Conservation (phyloP, 2,888 invertebrate species). For the Caenorhabditis sinica region DNA sequence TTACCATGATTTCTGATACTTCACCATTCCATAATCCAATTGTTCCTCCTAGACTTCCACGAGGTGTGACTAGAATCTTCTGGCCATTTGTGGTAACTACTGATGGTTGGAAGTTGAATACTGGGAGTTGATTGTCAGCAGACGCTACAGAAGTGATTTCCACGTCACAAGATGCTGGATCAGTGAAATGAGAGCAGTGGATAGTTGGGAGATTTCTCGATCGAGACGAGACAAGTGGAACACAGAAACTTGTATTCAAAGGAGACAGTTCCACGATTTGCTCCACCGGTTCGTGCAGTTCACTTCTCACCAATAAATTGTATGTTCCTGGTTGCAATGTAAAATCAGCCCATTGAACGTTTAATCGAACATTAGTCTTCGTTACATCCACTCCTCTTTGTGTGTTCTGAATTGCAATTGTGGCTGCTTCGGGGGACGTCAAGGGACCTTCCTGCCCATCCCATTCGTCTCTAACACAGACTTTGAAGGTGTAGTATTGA, state of each 20-base stretch:
- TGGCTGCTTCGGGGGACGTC: slow-evolving; percentile 35
- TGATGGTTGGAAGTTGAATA: slow-evolving; percentile 56
- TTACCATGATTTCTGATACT: slow-evolving; percentile 40
- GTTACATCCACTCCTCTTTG: slow-evolving; percentile 46
- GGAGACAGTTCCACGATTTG: slow-evolving; percentile 46
- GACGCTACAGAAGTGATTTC: slow-evolving; percentile 19
- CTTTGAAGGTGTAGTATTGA: slow-evolving; percentile 50
- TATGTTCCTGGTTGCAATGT: slow-evolving; percentile 53
- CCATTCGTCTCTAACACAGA: slow-evolving; percentile 65
- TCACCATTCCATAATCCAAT: slow-evolving; percentile 63
- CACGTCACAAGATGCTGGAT: slow-evolving; percentile 46
- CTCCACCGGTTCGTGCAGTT: slow-evolving; percentile 41
- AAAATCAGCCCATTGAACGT: slow-evolving; percentile 67
- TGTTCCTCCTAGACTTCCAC: slow-evolving; percentile 39
- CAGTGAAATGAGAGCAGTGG: slow-evolving; percentile 51
- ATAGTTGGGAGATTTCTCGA: slow-evolving; percentile 49
- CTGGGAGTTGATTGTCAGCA: slow-evolving; percentile 35
- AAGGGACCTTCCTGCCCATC: slow-evolving; percentile 58
- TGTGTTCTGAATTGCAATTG: slow-evolving; percentile 55
- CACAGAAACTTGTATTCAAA: slow-evolving; percentile 63
- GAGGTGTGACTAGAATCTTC: slow-evolving; percentile 44
- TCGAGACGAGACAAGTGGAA: slow-evolving; percentile 44
- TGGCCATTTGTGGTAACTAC: slow-evolving; percentile 47
- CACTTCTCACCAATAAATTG: slow-evolving; percentile 30
- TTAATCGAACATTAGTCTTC: slow-evolving; percentile 44